Percentiles rank a stretch among this genome's conserved stretches.
Evolutionary conservation across 37 sponge, comb jelly and placozoan genomes (phyloP).

Genomic region (Ephydatia muelleri): DNA sequence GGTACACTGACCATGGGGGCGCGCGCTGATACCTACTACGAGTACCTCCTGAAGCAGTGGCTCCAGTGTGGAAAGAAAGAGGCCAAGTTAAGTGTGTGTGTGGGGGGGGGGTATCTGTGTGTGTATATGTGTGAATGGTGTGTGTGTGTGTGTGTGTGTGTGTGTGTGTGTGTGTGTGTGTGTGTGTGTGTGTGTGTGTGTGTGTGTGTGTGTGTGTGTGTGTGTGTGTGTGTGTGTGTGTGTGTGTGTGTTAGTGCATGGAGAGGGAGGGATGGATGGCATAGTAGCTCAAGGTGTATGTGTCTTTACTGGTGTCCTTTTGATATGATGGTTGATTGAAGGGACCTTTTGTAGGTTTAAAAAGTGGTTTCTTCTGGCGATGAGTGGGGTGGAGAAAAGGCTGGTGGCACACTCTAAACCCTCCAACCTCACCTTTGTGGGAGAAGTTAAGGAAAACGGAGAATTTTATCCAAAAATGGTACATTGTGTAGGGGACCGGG

Average conservation of each 20-base stretch:
- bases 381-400: slow-evolving; percentile 73
- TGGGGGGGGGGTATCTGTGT: not conserved
- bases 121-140: not conserved
- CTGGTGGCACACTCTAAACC: slow-evolving; percentile 74
- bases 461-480: slow-evolving; percentile 68
- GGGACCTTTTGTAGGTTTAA: slow-evolving; percentile 55
- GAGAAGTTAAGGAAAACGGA: slow-evolving; percentile 64
- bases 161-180: not conserved
- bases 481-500: too few species aligned
- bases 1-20: slow-evolving; percentile 95
- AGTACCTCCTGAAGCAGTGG: slow-evolving; percentile 97
- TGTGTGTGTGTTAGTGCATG: not conserved
- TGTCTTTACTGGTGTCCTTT: not conserved
- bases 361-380: slow-evolving; percentile 73
- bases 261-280: not conserved
- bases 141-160: not conserved
- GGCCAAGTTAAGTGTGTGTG: slow-evolving; percentile 41
- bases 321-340: slow-evolving; percentile 5
- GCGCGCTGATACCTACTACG: slow-evolving; percentile 97
- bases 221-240: not conserved
- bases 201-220: too few species aligned
- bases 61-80: slow-evolving; percentile 85
- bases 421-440: slow-evolving; percentile 72
- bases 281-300: not conserved
- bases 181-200: not conserved